Evolutionary conservation across 1,140 invertebrate species (phyloP).

Genomic region (Armadillidium nasatum): DNA sequence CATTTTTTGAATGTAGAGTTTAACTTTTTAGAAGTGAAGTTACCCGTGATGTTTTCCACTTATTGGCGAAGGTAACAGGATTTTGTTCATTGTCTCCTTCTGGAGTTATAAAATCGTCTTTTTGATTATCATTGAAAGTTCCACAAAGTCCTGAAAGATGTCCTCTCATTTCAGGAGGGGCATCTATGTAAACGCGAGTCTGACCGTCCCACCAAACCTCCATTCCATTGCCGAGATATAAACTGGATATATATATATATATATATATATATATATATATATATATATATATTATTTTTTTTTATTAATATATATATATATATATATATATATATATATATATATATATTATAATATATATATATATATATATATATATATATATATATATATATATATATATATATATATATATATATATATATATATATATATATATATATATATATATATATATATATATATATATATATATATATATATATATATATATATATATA

Average conservation of each 20-base stretch:
- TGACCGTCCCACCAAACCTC: constrained; percentile 78
- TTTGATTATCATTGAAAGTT: constrained; percentile 78
- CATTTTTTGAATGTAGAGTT: neutral
- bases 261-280: neutral
- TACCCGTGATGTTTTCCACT: constrained; percentile 74
- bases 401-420: no score
- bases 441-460: no score
- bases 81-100: constrained; percentile 74
- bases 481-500: no score
- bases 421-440: no score
- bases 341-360: constrained; percentile 7
- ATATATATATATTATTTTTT: neutral
- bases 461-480: no score
- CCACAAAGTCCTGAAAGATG: constrained; percentile 73
- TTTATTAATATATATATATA: constrained; percentile 16
- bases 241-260: neutral
- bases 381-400: neutral
- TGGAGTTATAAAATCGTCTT: constrained; percentile 81
- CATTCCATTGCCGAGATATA: constrained; percentile 63
- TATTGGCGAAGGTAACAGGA: constrained; percentile 71
- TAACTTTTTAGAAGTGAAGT: constrained; percentile 55
- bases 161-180: constrained; percentile 64
- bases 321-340: constrained; percentile 25
- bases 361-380: constrained; percentile 4
- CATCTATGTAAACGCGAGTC: constrained; percentile 72